Conservation (phyloP, 2,888 invertebrate genomes). For the Antitype chi region DNA sequence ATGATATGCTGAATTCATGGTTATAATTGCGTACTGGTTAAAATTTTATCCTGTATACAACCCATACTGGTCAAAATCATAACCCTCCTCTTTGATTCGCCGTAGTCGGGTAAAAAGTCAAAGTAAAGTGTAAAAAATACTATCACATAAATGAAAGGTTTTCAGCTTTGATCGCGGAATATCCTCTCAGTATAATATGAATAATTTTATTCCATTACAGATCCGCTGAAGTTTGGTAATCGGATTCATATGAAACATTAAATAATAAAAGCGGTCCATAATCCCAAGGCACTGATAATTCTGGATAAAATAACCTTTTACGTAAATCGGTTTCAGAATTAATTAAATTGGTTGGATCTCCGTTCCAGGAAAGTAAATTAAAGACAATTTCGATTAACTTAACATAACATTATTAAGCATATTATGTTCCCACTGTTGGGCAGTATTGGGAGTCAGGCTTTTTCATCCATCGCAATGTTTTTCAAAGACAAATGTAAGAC, state of each 20-base stretch:
- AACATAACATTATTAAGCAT: not conserved
- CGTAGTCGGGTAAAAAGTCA: not conserved
- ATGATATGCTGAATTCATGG: too few species aligned
- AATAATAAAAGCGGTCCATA: conserved; percentile 30
- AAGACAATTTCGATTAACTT: not conserved
- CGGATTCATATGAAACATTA: conserved; percentile 45
- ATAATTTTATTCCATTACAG: conserved; percentile 43
- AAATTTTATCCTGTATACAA: too few species aligned
- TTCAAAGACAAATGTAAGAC: too few species aligned
- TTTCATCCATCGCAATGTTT: not conserved
- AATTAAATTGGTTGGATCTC: conserved; percentile 20
- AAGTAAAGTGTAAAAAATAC: not conserved
- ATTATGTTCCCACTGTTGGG: not conserved
- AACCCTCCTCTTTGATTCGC: too few species aligned
- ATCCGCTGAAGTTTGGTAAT: conserved; percentile 34
- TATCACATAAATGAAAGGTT: not conserved
- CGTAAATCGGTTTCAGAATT: conserved; percentile 31
- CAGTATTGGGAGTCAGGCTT: not conserved
- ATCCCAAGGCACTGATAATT: conserved; percentile 37
- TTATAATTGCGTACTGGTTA: too few species aligned
- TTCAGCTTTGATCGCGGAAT: conserved; percentile 20
- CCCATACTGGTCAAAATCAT: too few species aligned
- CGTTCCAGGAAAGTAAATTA: not conserved
- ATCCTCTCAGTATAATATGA: not conserved
- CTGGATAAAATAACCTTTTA: conserved; percentile 42